Evolutionary conservation across 2,888 invertebrate species (phyloP), one percentile per base, ranked within the genome.

Genomic region (Calameuta filiformis): DNA sequence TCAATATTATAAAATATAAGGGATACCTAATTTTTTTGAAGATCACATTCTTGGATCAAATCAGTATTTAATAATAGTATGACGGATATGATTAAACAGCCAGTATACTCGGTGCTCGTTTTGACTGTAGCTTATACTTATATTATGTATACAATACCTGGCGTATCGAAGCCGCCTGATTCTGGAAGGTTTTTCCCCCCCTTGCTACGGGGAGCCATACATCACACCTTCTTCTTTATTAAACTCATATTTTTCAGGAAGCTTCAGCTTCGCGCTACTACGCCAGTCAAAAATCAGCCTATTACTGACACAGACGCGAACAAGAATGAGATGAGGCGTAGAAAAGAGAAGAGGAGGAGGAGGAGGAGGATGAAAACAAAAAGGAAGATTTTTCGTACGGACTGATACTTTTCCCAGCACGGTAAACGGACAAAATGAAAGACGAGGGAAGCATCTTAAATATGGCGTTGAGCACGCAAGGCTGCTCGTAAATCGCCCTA

Each of bases 221-320:
- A 91, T 90, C 91, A 90, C 86, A 85, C 87, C 87, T 87, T 86
- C 87, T 88, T 88, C 90, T 91, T 91, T 91, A 90, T 90, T 91
- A 89, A 90, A 91, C 89, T 89, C 89, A 90, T 91, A 91, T 90
- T 90, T 90, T 90, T 88, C 87, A 86, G 85, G 83, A 85, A 85
- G 82, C 84, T 87, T 87, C 82, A 80, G 69, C 69, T n/a, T 68
- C 76, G 74, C 79, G 81, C 83, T 82, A 73, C 79, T 74, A 71
- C 68, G 82, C 79, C 73, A 81, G 83, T 83, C 85, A 81, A 85
- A 85, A 87, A 88, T 87, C 86, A 85, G 83, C 84, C 56, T 56
- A 56, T 56, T 56, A 56, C 56, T 23, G 56, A 56, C 56, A 23
- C 23, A 56, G 56, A 9, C 56, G 56, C 23, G 56, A 23, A 23